A percentile compares a stretch with the other conserved stretches of the same genome.
phyloP scores from a whole-genome alignment of 2,797 vertebrate species.

The Acrossocheilus fasciatus region DNA sequence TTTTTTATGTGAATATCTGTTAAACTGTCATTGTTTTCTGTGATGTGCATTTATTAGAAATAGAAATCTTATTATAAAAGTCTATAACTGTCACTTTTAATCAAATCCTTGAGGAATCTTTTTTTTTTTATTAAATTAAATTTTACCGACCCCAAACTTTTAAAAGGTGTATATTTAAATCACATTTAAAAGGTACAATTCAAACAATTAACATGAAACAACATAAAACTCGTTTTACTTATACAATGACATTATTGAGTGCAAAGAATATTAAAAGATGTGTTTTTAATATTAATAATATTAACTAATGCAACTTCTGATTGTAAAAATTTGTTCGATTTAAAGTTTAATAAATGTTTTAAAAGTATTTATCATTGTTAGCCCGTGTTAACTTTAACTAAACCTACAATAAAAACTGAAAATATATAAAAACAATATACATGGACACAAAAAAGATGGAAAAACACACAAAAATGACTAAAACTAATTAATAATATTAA shows the following conservation, averaged over 20 bases:
- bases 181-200: not conserved
- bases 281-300: not conserved
- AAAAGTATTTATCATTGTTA: not conserved
- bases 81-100: not conserved
- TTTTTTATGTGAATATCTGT: not conserved
- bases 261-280: not conserved
- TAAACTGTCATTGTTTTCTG: not conserved
- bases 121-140: not conserved
- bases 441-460: not conserved
- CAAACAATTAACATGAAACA: not conserved
- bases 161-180: not conserved
- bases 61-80: not conserved
- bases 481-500: not conserved
- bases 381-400: not conserved
- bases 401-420: not conserved
- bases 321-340: not conserved
- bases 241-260: not conserved
- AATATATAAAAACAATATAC: not conserved
- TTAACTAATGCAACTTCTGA: not conserved
- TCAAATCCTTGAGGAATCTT: not conserved
- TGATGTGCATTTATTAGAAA: not conserved
- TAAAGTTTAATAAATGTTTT: not conserved
- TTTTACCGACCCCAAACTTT: not conserved
- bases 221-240: not conserved
- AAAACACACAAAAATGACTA: not conserved